These are phyloP conservation scores for Neolamprologus kungweensis DNA, from an alignment of 2,113 vertebrate species.

Conservation along the genomic window DNA sequence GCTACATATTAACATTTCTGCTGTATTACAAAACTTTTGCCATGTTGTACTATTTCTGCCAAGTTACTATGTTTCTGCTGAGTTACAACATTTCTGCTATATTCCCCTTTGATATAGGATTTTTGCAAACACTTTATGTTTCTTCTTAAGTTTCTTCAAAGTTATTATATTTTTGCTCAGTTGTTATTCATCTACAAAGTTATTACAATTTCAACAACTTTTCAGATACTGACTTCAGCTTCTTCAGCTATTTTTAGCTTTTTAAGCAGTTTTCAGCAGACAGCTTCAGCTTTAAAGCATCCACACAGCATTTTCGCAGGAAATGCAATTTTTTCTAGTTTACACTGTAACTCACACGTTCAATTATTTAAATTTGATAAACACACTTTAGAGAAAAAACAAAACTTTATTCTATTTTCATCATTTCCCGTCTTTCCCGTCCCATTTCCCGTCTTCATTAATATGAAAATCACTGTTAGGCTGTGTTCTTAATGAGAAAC, in stretches of 20 bases:
- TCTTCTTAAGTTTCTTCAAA: too few species aligned
- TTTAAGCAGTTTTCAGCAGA: too few species aligned
- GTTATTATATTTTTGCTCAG: too few species aligned
- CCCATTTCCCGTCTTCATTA: neutral
- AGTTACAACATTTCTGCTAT: neutral
- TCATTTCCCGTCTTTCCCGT: neutral
- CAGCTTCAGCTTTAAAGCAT: neutral
- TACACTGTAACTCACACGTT: neutral
- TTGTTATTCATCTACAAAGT: too few species aligned
- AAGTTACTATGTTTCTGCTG: neutral
- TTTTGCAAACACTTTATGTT: too few species aligned
- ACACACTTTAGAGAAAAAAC: neutral
- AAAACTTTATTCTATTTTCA: neutral
- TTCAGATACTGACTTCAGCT: too few species aligned
- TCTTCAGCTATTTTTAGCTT: too few species aligned
- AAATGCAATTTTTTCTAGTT: neutral
- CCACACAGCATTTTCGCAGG: neutral
- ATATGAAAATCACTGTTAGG: neutral
- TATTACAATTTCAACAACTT: neutral
- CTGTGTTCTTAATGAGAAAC: neutral
- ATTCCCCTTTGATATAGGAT: too few species aligned
- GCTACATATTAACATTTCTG: neutral
- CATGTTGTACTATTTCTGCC: neutral
- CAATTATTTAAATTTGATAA: neutral
- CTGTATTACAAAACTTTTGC: neutral